Evolutionary conservation across 2,888 invertebrate genomes (phyloP).

Genomic region (Tinea semifulvella): DNA sequence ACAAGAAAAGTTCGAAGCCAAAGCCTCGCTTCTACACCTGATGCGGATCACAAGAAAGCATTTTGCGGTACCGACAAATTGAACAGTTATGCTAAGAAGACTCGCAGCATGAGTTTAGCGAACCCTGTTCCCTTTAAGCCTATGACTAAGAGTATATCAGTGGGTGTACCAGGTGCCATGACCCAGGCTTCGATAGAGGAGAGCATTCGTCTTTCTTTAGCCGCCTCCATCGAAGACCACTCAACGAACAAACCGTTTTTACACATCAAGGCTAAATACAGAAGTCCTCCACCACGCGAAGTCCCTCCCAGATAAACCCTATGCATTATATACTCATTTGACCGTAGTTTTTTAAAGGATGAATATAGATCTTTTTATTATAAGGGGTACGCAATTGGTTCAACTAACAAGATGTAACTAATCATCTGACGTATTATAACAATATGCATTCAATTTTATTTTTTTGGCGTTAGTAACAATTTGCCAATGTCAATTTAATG

Average conservation of each 20-base stretch:
- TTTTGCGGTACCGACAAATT: slow-evolving; percentile 29
- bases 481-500: too few species aligned
- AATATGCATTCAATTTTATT: too few species aligned
- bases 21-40: slow-evolving; percentile 48
- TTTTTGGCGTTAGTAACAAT: too few species aligned
- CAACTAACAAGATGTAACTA: too few species aligned
- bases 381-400: too few species aligned
- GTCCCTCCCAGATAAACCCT: slow-evolving; percentile 64
- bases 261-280: slow-evolving; percentile 77
- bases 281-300: slow-evolving; percentile 72
- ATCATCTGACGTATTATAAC: too few species aligned
- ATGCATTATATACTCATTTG: too few species aligned
- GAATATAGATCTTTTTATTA: too few species aligned
- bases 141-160: slow-evolving; percentile 36
- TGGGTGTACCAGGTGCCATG: slow-evolving; percentile 33
- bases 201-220: slow-evolving; percentile 50
- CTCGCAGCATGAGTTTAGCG: slow-evolving; percentile 54
- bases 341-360: too few species aligned
- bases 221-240: slow-evolving; percentile 43
- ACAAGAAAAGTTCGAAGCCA: slow-evolving; percentile 41
- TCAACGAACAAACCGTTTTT: slow-evolving; percentile 65
- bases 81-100: slow-evolving; percentile 34
- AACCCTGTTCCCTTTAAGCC: slow-evolving; percentile 32
- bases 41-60: slow-evolving; percentile 35
- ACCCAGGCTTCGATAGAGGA: slow-evolving; percentile 61